Evolutionary conservation across 2,113 vertebrate species (phyloP).

Genomic region (Himantopus leucocephalus): DNA sequence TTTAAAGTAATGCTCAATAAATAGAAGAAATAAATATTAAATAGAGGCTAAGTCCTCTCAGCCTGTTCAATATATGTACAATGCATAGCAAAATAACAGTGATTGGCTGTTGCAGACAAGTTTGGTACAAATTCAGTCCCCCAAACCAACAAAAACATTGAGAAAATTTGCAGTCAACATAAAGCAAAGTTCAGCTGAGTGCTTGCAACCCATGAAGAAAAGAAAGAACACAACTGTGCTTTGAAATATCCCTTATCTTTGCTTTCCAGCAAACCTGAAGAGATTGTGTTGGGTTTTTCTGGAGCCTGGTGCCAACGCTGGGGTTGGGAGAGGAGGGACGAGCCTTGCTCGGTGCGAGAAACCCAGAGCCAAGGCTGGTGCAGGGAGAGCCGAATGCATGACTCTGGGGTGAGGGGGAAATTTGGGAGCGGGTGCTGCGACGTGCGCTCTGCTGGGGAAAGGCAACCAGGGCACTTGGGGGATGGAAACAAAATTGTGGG

Average conservation of each 20-base stretch:
- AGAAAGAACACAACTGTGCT: neutral
- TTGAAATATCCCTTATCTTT: neutral
- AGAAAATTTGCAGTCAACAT: neutral
- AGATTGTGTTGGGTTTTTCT: neutral
- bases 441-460: neutral
- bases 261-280: neutral
- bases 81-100: conserved; percentile 77
- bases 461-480: neutral
- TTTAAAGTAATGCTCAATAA: conserved; percentile 73
- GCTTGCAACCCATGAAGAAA: neutral
- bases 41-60: conserved; percentile 58
- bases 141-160: neutral
- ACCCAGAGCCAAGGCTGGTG: neutral
- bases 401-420: neutral
- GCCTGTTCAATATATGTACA: conserved; percentile 74
- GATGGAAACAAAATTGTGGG: neutral
- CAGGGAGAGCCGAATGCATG: neutral
- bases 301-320: neutral
- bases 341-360: neutral
- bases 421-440: neutral
- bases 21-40: conserved; percentile 84
- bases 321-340: neutral
- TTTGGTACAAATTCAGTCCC: conserved; percentile 21
- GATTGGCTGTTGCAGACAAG: conserved; percentile 38
- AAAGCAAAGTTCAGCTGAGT: neutral